Evolutionary conservation across 1,140 invertebrate genomes (phyloP).

Genomic region (Papilio helenus): DNA sequence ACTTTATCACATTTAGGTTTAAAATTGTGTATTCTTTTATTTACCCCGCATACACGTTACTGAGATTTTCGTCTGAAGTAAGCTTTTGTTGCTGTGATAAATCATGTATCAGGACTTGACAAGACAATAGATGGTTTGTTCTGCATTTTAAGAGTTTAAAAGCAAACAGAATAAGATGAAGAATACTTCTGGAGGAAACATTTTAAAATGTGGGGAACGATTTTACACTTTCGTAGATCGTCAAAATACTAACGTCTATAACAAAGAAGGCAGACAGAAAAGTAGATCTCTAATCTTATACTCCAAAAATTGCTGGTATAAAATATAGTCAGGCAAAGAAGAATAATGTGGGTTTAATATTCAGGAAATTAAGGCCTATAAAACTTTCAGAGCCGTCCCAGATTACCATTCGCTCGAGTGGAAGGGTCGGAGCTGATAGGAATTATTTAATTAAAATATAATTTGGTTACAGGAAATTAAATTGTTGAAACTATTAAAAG

Average conservation of each 20-base stretch:
- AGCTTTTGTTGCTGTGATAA: constrained; percentile 27
- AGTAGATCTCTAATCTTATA: too few species aligned
- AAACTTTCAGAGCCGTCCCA: not conserved
- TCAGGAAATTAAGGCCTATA: not conserved
- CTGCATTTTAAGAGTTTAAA: not conserved
- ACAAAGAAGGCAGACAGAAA: too few species aligned
- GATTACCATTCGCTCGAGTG: not conserved
- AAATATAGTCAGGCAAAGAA: not conserved
- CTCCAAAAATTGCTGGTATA: not conserved
- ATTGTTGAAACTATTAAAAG: not conserved
- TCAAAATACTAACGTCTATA: too few species aligned
- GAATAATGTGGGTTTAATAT: not conserved
- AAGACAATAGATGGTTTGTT: constrained; percentile 11
- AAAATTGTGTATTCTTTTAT: constrained; percentile 7
- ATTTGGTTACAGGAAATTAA: not conserved
- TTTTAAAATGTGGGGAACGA: not conserved
- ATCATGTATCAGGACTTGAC: constrained; percentile 12
- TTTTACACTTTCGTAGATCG: not conserved
- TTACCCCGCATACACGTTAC: constrained; percentile 22
- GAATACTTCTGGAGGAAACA: not conserved
- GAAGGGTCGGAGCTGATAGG: not conserved
- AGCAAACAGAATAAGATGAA: not conserved
- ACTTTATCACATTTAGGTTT: not conserved
- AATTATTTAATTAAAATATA: constrained; percentile 2
- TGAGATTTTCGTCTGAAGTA: constrained; percentile 7